Evolutionary conservation across 2,113 vertebrate genomes (phyloP), one percentile per base, ranked within the genome.

Genomic region (Melanotaenia duboulayi): DNA sequence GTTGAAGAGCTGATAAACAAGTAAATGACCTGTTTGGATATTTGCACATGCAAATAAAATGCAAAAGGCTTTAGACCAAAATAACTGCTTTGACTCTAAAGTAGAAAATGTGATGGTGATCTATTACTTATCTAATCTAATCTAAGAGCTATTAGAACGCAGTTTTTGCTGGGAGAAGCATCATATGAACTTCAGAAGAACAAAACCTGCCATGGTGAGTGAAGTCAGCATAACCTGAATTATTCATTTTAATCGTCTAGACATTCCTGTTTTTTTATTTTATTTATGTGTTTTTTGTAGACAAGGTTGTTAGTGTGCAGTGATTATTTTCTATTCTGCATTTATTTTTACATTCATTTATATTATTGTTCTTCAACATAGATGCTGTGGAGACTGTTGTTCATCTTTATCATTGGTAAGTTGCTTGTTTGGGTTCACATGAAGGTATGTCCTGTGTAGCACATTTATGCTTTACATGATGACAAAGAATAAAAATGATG

Each of bases 321-420:
- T 44, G n/a, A 7, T 28, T 56, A n/a, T 22, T 37, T 56, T 37
- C 20, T 54, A 13, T 22, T 22, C 20, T 59, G 8, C 17, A 1
- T 52, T 37, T 12, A 13, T 32, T 39, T 0, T 9, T 64, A 7
- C 42, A 12, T 24, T 28, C 6, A 39, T 8, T 12, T 16, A 39
- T 14, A 37, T 3, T 17, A 11, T 9, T 13, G 0, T 24, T 20
- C 50, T 71, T 69, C 7, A 42, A 1, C 2, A 40, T 19, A 72
- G 49, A 85, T 82, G 79, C 48, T 40, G 62, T 64, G 39, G 51
- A 50, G 3, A 60, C 67, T 76, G 1, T 23, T 81, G 12, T 13
- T 57, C 49, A 11, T 68, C 32, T 10, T 1, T 67, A 28, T 78
- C 62, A 55, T 55, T 20, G 40, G 78, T 81, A 60, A 85, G 66